Base-by-base conservation (phyloP, 2,888 invertebrate species). In the Didymodactylos carnosus region DNA sequence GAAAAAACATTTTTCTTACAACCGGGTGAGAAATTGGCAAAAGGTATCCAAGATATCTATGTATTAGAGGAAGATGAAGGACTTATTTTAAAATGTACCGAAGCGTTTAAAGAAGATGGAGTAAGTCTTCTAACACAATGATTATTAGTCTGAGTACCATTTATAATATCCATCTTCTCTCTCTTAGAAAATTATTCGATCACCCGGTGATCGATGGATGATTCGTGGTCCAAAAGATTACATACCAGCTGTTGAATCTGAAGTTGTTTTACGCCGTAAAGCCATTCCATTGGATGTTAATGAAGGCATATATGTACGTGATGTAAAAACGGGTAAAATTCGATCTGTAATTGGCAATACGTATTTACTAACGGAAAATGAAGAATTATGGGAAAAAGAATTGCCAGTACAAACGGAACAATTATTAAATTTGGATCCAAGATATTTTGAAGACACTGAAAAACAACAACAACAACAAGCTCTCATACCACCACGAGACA, bases 271-370 rank as follows among this genome's bases (percentile, higher is more conserved):
- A 75, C 80, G 82, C 77, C 78, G 84, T 71, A 78, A 79, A 40
- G 84, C 85, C 27, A 84, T 85, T 43, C 84, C 85, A 49, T 79
- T 86, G 69, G 85, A 86, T 78, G 84, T 84, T 75, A 86, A 84
- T 77, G 85, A 86, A 79, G 85, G 84, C 69, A 84, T 85, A 77
- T 85, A 85, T 77, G 83, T 86, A 53, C 76, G 85, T 27, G 83
- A 85, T 77, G 80, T 83, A 73, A 85, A 72, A 39, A 72, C 39
- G 7, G 72, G 72, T 39, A 39, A 83, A 82, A 83, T 85, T 19
- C 78, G 85, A 51, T 81, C 83, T 8, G 80, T 85, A 16, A 81
- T 82, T 70, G 85, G 84, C 2, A 80, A 82, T 74, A 85, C 85
- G 4, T 85, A 85, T 79, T 84, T 85, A 84, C 77, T 85, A 75